phyloP scores from a whole-genome alignment of 1,140 invertebrate genomes.

The Episyrphus balteatus region DNA sequence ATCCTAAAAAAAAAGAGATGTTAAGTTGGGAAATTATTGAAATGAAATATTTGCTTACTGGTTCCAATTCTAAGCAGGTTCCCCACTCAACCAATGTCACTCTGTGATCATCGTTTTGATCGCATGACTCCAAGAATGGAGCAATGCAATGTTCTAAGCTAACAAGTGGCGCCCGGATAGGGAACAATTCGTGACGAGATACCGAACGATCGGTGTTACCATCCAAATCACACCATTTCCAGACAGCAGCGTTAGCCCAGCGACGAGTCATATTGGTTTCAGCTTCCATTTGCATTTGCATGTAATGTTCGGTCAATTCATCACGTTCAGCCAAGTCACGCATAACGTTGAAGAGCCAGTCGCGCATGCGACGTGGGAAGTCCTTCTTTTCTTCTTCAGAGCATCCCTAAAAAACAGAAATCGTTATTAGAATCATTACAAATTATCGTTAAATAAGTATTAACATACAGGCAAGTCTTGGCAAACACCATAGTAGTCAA shows the following conservation, averaged over 20 bases:
- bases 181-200: slow-evolving; percentile 88
- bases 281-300: slow-evolving; percentile 78
- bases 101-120: slow-evolving; percentile 73
- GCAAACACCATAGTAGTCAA: slow-evolving; percentile 84
- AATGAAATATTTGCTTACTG: slow-evolving; percentile 39
- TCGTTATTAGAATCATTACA: slow-evolving; percentile 2
- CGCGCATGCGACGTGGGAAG: slow-evolving; percentile 87
- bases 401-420: slow-evolving; percentile 47
- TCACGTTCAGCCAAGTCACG: slow-evolving; percentile 81
- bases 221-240: slow-evolving; percentile 95
- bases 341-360: slow-evolving; percentile 96
- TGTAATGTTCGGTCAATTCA: slow-evolving; percentile 73
- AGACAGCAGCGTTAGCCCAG: slow-evolving; percentile 86
- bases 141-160: slow-evolving; percentile 88
- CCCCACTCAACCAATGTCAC: slow-evolving; percentile 88
- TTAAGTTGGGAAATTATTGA: background rate
- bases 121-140: slow-evolving; percentile 86
- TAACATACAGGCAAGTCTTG: slow-evolving; percentile 49
- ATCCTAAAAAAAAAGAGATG: slow-evolving; percentile 11
- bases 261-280: slow-evolving; percentile 70
- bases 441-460: background rate
- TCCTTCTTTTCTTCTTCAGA: slow-evolving; percentile 73
- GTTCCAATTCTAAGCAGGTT: slow-evolving; percentile 73
- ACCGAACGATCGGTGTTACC: slow-evolving; percentile 71
- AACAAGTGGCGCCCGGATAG: slow-evolving; percentile 82